Evolutionary conservation across 2,113 vertebrate genomes (phyloP), one percentile per base, ranked within the genome.

Genomic region (Catagonus wagneri): DNA sequence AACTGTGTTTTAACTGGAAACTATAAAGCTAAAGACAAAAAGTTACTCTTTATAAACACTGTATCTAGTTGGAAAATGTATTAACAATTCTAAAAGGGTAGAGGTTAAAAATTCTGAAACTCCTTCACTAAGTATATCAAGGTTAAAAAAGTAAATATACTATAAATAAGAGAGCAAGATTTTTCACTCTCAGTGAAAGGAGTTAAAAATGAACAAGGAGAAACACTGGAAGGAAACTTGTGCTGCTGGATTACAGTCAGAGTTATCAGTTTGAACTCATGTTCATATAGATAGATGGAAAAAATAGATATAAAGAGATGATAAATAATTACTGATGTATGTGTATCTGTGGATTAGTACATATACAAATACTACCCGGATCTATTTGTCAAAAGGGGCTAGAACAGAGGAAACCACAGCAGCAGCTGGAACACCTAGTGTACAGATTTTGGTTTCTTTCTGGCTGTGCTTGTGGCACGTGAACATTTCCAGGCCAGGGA

Each of bases 121-220:
- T 72, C 86, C 54, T 65, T 90, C 83, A 56, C n/a, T 74, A 69
- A 76, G 44, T 20, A 34, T 3, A 71, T 11, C 27, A 52, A 5
- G 36, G 44, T 75, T 32, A 56, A 71, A 83, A 60, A 94, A 75
- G 12, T 36, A 90, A 86, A 69, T 29, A 44, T 6, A 86, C 17
- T 71, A 36, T 25, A 72, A 96, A 80, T 66, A 72, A 68, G 15
- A 84, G 17, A 80, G 25, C 25, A 23, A 74, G 23, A 74, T 66
- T 93, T 74, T 15, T 78, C 54, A 78, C 29, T 39, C 14, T 86
- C 29, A 72, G 63, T 79, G 34, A 96, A 89, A 95, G 4, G 29
- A 66, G 60, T 68, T 74, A 83, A 93, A 93, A 85, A 90, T n/a
- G 23, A 85, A 39, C 52, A 85, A 19, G 54, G 39, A 63, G n/a